phyloP scores from a whole-genome alignment of 2,113 vertebrate species.

The Pituophis catenifer region DNA sequence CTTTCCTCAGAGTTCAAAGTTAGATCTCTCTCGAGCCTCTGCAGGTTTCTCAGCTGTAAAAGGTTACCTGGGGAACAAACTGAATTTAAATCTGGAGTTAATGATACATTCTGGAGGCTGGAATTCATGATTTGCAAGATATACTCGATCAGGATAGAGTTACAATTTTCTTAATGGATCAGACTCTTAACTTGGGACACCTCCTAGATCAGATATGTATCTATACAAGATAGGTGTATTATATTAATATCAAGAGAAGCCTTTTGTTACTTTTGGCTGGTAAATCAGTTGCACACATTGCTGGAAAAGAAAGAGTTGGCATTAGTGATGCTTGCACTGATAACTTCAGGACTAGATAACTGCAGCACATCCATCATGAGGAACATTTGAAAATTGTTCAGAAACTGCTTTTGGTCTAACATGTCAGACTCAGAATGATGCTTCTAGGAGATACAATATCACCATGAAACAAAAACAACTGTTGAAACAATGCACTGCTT shows the following conservation, averaged over 20 bases:
- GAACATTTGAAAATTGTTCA: not conserved
- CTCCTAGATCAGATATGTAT: not conserved
- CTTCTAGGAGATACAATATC: not conserved
- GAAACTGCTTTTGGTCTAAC: not conserved
- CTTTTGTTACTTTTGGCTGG: not conserved
- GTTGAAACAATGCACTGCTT: too few relatives aligned
- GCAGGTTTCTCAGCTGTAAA: not conserved
- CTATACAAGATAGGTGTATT: not conserved
- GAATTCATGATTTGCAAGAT: not conserved
- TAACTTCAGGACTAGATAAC: not conserved
- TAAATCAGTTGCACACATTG: not conserved
- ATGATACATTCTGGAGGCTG: not conserved
- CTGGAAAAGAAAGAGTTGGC: not conserved
- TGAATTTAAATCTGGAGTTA: not conserved
- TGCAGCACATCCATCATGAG: not conserved
- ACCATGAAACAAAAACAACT: not conserved
- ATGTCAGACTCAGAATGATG: not conserved
- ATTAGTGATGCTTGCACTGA: not conserved
- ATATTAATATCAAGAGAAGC: not conserved
- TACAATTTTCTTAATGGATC: not conserved
- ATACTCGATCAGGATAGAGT: not conserved
- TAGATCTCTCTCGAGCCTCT: not conserved
- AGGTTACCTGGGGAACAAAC: not conserved
- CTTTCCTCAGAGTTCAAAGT: not conserved
- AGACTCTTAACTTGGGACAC: not conserved